A percentile compares a stretch with the other conserved stretches of the same genome.
Conservation (phyloP, 2,797 vertebrate genomes). For the Pipistrellus nathusii region DNA sequence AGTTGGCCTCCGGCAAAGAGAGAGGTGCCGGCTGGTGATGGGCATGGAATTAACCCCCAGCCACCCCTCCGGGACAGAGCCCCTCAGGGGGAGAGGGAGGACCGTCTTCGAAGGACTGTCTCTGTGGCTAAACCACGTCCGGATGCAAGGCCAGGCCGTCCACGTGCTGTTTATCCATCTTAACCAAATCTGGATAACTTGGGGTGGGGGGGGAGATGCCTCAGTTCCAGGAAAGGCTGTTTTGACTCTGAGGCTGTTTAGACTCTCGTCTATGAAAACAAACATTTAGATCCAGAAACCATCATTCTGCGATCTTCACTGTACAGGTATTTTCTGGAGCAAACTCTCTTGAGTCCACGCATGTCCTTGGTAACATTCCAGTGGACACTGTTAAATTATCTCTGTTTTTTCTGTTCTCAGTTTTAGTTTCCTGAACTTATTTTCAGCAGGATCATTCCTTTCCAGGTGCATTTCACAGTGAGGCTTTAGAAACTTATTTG, state of each 20-base stretch:
- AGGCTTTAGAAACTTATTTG: background rate
- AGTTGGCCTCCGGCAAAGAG: background rate
- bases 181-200: slow-evolving; percentile 71
- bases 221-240: slow-evolving; percentile 72
- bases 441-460: background rate
- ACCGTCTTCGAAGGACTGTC: slow-evolving; percentile 39
- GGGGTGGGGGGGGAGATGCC: background rate
- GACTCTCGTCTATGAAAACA: slow-evolving; percentile 66
- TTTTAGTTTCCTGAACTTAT: slow-evolving; percentile 15
- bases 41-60: background rate
- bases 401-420: background rate
- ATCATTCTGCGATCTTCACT: slow-evolving; percentile 19
- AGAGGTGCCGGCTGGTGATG: background rate
- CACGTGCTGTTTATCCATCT: slow-evolving; percentile 58
- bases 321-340: slow-evolving; percentile 54
- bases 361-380: background rate
- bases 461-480: background rate
- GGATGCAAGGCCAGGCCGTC: slow-evolving; percentile 23
- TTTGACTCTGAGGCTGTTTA: slow-evolving; percentile 55
- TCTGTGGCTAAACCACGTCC: background rate
- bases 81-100: background rate
- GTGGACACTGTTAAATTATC: background rate
- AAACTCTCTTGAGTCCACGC: background rate
- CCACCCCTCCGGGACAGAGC: background rate
- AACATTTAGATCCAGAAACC: slow-evolving; percentile 61